A percentile compares a stretch with the other conserved stretches of the same genome.
These are phyloP conservation scores for Ornithoptera priamus DNA, from an alignment of 2,888 invertebrate species.

Conservation along the genomic window DNA sequence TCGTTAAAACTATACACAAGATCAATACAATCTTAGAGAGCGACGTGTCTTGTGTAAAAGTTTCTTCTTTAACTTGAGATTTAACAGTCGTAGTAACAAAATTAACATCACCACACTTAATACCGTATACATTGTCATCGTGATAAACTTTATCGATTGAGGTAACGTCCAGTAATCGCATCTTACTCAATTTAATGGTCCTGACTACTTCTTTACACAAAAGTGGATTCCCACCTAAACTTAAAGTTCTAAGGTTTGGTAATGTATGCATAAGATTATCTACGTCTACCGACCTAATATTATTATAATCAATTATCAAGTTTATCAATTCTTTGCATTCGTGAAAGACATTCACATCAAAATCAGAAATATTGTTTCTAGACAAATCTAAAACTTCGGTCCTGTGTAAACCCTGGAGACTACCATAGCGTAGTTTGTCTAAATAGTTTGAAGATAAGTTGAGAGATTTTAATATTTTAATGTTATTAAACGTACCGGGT, in stretches of 20 bases:
- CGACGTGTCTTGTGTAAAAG: constrained; percentile 16
- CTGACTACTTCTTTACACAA: constrained; percentile 63
- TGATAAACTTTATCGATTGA: constrained; percentile 66
- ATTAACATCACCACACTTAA: constrained; percentile 57
- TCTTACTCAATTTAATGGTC: constrained; percentile 44
- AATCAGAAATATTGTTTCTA: constrained; percentile 50
- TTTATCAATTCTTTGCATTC: constrained; percentile 59
- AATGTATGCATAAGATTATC: constrained; percentile 50
- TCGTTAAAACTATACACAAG: constrained; percentile 43
- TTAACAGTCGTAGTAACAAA: constrained; percentile 30
- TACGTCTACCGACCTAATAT: constrained; percentile 57
- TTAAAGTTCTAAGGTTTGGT: constrained; percentile 55
- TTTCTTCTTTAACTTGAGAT: constrained; percentile 9
- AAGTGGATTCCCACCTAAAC: constrained; percentile 67
- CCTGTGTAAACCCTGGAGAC: constrained; percentile 59
- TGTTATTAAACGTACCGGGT: constrained; percentile 62
- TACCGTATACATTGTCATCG: constrained; percentile 71
- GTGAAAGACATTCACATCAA: constrained; percentile 65
- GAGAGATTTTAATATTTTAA: constrained; percentile 56
- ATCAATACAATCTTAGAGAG: constrained; percentile 35
- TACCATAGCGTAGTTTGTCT: constrained; percentile 56
- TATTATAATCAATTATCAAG: constrained; percentile 64
- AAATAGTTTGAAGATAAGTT: constrained; percentile 62
- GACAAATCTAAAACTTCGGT: constrained; percentile 63
- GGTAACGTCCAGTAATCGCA: constrained; percentile 54